These are phyloP conservation scores for Scomber colias DNA, from an alignment of 2,113 vertebrate genomes.

Conservation along the genomic window DNA sequence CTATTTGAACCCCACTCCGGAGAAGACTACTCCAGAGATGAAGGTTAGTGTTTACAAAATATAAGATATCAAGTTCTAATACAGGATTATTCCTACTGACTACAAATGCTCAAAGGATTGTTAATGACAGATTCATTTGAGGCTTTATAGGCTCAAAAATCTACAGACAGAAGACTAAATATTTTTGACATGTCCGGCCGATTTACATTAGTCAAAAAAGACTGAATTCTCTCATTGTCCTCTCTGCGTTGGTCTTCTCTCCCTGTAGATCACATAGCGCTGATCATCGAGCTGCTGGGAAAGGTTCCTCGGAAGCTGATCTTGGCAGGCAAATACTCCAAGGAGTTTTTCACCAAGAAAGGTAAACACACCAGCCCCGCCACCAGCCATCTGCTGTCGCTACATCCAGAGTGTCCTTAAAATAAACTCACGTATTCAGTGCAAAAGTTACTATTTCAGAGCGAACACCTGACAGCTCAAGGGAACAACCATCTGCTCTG, in stretches of 20 bases:
- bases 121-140: neutral
- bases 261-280: constrained; percentile 94
- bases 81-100: neutral
- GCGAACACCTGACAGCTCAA: constrained; percentile 21
- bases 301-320: constrained; percentile 97
- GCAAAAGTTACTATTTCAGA: constrained; percentile 40
- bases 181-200: neutral
- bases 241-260: constrained; percentile 13
- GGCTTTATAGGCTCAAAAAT: neutral
- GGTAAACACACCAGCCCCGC: constrained; percentile 82
- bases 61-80: neutral
- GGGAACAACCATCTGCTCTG: constrained; percentile 51
- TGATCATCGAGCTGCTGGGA: constrained; percentile 98
- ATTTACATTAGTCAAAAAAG: neutral
- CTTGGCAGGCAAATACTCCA: constrained; percentile 95
- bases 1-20: constrained; percentile 97
- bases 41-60: constrained; percentile 87
- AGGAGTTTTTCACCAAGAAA: constrained; percentile 99
- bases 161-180: neutral
- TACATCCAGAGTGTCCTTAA: constrained; percentile 25
- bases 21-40: constrained; percentile 96
- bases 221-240: neutral
- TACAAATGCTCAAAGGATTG: neutral
- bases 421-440: constrained; percentile 17
- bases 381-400: constrained; percentile 27